Base-by-base conservation (phyloP, 2,797 vertebrate genomes). In the Spinibarbus caldwelli region DNA sequence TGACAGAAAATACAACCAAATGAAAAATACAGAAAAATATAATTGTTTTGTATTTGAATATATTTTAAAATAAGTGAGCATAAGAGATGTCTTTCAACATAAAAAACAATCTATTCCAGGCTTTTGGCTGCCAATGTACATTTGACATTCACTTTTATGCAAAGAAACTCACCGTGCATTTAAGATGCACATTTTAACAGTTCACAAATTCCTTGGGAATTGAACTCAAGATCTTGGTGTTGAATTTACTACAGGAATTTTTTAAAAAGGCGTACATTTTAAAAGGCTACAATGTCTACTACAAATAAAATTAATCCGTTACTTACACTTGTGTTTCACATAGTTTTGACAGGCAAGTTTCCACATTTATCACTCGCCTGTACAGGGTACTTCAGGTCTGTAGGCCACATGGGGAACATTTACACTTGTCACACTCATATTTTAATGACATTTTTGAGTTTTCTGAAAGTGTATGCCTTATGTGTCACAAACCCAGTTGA, bases 371-470 rank as follows among this genome's bases (percentile, higher is more conserved):
- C 34, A 29, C 47, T 57, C n/a, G 0, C 68, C 66, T 80, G 34
- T 19, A 26, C 47, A 54, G 12, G 31, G 15, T 81, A 41, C 23
- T 81, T 71, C 34, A 80, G 64, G n/a, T n/a, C n/a, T n/a, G n/a
- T n/a, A n/a, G n/a, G 31, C 15, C 31, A 70, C 47, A 81, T 54
- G 47, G 49, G 64, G 62, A 9, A 52, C 43, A 49, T 7, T 23
- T 26, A 68, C 47, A 80, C n/a, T 81, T 70, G 31, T 70, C 79
- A 80, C 31, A 70, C 5, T 68, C 77, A 66, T 6, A 47, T 66
- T 66, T 66, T 31, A 79, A 59, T 9, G 19, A 41, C 54, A 49
- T 68, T 52, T 38, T 49, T 36, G 21, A 67, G 78, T 80, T 79
- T 79, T 49, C 43, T 38, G 4, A 82, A 82, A 71, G 49, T 41